Base-by-base conservation (phyloP, 2,888 invertebrate genomes). In the Limnephilus marmoratus region DNA sequence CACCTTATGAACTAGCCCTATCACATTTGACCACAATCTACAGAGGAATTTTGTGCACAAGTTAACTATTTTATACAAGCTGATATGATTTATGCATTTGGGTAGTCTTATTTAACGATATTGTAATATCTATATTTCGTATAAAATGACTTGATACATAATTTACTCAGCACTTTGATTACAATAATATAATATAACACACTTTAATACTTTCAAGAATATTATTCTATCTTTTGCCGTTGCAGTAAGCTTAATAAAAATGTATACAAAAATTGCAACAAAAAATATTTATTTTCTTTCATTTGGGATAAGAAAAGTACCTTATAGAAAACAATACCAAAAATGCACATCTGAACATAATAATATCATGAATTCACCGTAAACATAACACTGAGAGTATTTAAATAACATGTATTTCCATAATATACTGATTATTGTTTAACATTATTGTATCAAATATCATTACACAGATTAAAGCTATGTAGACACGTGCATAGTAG, bases 401-500 rank as follows among this genome's bases (percentile, higher is more conserved):
- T 85, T 90, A 41, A 81, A 81, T 90, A 90, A 85, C 82, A 90
- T 85, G 85, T 90, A 29, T 53, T 31, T 88, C 68, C 68, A 88
- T 81, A 53, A 53, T 68, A 34, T 90, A 81, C n/a, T 90, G 86
- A 87, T 87, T 86, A 91, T 81, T 91, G 80, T 91, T 91, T 91
- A 90, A 92, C 53, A 92, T 91, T 92, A 93, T 92, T 93, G 93
- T 93, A 93, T 93, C 86, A 86, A 93, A 90, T 91, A 93, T 90
- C 91, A 90, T 93, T 93, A 93, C 93, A 93, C 93, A 92, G 92
- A 91, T 94, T 93, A 94, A 93, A 94, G 93, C 93, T 93, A 93
- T 93, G 90, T 93, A 95, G 95, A 95, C 95, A 95, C 95, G 96
- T 96, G 96, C 96, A 95, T 95, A 95, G 96, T 95, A 95, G 95